Conservation (phyloP, 2,888 invertebrate species). For the Epinotia demarniana region DNA sequence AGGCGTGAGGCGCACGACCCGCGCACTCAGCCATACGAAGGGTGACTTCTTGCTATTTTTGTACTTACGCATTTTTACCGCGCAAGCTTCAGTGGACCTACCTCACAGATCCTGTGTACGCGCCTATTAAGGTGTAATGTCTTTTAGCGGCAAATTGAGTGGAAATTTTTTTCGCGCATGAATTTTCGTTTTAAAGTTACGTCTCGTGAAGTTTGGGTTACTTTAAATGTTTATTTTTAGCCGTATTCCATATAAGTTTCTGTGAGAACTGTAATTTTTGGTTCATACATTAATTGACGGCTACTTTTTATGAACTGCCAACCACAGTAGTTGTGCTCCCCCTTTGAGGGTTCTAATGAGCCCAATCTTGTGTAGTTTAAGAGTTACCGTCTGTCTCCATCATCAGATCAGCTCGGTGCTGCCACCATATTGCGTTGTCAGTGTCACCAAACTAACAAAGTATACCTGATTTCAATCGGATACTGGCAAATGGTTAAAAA, state of each 20-base stretch:
- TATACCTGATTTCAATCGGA: no score
- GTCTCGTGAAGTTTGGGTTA: neutral
- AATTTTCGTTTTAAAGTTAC: neutral
- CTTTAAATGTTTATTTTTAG: neutral
- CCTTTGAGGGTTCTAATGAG: no score
- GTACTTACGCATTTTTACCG: constrained; percentile 22
- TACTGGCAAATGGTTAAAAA: no score
- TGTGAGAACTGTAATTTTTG: no score
- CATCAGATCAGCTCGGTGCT: no score
- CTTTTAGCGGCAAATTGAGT: constrained; percentile 4
- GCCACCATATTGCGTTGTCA: no score
- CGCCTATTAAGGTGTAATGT: neutral
- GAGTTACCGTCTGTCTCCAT: no score
- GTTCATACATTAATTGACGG: no score
- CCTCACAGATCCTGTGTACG: neutral
- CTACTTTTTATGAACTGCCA: no score
- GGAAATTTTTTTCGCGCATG: constrained; percentile 11
- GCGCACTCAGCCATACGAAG: neutral
- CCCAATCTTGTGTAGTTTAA: no score
- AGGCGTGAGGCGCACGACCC: neutral
- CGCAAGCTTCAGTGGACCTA: neutral
- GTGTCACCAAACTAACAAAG: no score
- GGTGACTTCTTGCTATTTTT: constrained; percentile 24
- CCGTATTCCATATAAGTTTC: neutral
- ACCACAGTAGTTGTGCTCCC: no score